phyloP scores from a whole-genome alignment of 2,113 vertebrate species.

The Kryptolebias marmoratus region DNA sequence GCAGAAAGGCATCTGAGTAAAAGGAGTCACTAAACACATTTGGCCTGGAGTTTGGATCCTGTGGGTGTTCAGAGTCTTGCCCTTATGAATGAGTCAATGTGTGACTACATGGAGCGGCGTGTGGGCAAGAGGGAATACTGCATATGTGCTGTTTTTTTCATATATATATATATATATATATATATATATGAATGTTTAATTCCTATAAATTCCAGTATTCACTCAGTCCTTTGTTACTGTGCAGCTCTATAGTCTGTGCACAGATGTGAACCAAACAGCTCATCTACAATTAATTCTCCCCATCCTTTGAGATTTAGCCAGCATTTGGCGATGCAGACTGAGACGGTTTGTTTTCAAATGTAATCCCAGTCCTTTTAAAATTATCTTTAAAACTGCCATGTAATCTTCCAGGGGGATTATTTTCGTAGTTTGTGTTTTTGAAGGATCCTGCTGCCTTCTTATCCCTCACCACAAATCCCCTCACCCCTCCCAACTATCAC shows the following conservation, averaged over 20 bases:
- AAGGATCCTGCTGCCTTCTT: neutral
- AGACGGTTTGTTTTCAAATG: slow-evolving; percentile 52
- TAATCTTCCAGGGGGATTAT: slow-evolving; percentile 70
- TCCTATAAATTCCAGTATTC: slow-evolving; percentile 39
- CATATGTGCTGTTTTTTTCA: neutral
- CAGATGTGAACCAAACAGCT: slow-evolving; percentile 70
- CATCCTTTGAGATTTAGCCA: slow-evolving; percentile 47
- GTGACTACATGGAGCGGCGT: slow-evolving; percentile 16
- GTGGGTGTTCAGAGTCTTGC: slow-evolving; percentile 45
- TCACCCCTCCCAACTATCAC: neutral
- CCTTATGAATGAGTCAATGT: slow-evolving; percentile 33
- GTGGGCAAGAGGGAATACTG: slow-evolving; percentile 4
- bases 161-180: slow-evolving; percentile 43
- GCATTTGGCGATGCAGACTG: slow-evolving; percentile 40
- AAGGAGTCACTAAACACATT: slow-evolving; percentile 73
- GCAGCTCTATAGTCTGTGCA: slow-evolving; percentile 24
- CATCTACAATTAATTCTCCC: slow-evolving; percentile 66
- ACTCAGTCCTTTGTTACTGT: slow-evolving; percentile 18
- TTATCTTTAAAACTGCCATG: slow-evolving; percentile 49
- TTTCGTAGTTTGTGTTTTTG: neutral
- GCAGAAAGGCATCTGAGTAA: slow-evolving; percentile 66
- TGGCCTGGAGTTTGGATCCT: slow-evolving; percentile 61
- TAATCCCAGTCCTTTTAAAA: slow-evolving; percentile 64
- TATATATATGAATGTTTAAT: slow-evolving; percentile 4
- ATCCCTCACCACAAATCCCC: neutral